Conservation (phyloP, 2,888 invertebrate species). For the Rhogogaster chlorosoma region DNA sequence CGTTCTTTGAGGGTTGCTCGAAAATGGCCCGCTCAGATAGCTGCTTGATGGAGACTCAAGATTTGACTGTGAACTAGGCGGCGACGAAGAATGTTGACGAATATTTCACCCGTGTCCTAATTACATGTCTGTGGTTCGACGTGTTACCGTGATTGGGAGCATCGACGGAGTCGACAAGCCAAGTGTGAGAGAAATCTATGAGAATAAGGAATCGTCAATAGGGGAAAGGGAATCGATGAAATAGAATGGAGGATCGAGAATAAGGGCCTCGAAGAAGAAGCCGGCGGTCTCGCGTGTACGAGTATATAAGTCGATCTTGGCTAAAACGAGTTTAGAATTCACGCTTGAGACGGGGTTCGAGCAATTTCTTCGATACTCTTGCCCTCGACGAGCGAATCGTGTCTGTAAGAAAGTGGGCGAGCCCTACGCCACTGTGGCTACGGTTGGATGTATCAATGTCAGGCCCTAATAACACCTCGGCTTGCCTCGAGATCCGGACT, state of each 20-base stretch:
- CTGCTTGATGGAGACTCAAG: neutral
- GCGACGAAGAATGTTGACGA: conserved; percentile 69
- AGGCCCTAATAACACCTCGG: conserved; percentile 72
- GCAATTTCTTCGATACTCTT: conserved; percentile 23
- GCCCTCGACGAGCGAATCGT: conserved; percentile 10
- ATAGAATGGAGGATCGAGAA: conserved; percentile 16
- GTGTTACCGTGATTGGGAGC: neutral
- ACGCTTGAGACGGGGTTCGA: conserved; percentile 26
- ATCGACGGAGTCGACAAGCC: neutral
- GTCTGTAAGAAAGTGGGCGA: conserved; percentile 33
- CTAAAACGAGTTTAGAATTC: conserved; percentile 46
- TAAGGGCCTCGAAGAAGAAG: conserved; percentile 4
- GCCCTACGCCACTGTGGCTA: conserved; percentile 56
- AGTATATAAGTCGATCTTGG: conserved; percentile 19
- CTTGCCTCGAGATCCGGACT: conserved; percentile 53
- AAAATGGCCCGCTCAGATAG: neutral
- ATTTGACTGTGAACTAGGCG: conserved; percentile 56
- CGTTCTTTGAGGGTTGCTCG: neutral
- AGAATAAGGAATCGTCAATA: neutral
- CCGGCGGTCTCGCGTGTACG: conserved; percentile 18
- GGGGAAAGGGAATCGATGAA: conserved; percentile 2
- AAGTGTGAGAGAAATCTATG: conserved; percentile 1
- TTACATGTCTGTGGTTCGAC: conserved; percentile 24
- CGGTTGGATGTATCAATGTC: conserved; percentile 74
- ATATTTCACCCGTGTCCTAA: conserved; percentile 58